phyloP scores from a whole-genome alignment of 2,797 vertebrate genomes.

The Epinephelus coioides region DNA sequence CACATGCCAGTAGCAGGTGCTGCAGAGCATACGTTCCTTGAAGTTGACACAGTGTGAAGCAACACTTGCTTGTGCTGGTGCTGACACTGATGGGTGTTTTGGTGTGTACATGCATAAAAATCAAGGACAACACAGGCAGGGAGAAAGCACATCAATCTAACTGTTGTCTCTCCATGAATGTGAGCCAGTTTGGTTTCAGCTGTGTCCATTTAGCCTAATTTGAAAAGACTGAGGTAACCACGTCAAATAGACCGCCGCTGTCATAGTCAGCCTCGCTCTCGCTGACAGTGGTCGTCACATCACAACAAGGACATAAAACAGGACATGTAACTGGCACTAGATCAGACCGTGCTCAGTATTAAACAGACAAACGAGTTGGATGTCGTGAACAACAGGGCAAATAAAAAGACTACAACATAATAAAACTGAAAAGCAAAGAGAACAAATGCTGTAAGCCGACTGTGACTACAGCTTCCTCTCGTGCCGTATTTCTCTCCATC shows the following conservation, averaged over 20 bases:
- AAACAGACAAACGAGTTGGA: constrained; percentile 23
- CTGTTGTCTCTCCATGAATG: constrained; percentile 19
- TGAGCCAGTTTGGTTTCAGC: constrained; percentile 14
- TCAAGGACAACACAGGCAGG: constrained; percentile 27
- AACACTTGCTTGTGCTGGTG: constrained; percentile 21
- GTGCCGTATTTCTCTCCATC: not conserved
- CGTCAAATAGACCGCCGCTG: constrained; percentile 9
- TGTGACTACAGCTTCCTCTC: constrained; percentile 5
- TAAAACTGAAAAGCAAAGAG: constrained; percentile 19
- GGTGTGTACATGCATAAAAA: constrained; percentile 26
- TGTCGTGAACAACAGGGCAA: not conserved
- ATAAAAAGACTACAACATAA: constrained; percentile 3
- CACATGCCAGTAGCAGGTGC: constrained; percentile 45
- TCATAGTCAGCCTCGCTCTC: constrained; percentile 12
- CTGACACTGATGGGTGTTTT: constrained; percentile 35
- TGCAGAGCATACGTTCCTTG: constrained; percentile 24
- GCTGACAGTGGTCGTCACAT: not conserved
- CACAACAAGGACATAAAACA: constrained; percentile 19
- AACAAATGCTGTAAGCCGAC: constrained; percentile 10
- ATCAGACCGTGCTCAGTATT: constrained; percentile 19
- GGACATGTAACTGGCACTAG: constrained; percentile 11
- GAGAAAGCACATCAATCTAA: constrained; percentile 28
- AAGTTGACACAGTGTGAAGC: constrained; percentile 33
- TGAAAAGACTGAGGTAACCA: constrained; percentile 48
- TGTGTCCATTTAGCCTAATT: constrained; percentile 27